These are phyloP conservation scores for Drosophila bunnanda DNA, from an alignment of 2,888 invertebrate genomes.

Conservation along the genomic window DNA sequence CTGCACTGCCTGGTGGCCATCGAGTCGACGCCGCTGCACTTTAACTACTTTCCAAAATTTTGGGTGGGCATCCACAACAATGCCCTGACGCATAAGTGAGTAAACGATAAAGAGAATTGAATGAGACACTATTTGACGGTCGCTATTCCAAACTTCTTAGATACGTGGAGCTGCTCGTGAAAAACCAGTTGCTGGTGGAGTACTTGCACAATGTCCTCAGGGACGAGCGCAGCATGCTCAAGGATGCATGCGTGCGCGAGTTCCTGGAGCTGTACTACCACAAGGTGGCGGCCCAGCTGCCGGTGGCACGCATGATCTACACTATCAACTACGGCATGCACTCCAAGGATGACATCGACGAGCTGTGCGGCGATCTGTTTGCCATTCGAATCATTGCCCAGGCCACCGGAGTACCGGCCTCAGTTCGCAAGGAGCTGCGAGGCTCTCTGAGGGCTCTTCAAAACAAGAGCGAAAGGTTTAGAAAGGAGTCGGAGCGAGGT, in stretches of 20 bases:
- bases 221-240: constrained; percentile 94
- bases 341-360: constrained; percentile 84
- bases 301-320: constrained; percentile 84
- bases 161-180: constrained; percentile 92
- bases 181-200: constrained; percentile 93
- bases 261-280: constrained; percentile 96
- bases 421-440: constrained; percentile 83
- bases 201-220: constrained; percentile 95
- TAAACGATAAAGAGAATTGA: constrained; percentile 3
- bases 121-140: neutral
- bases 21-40: constrained; percentile 94
- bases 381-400: constrained; percentile 85
- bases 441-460: constrained; percentile 82
- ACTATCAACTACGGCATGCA: constrained; percentile 84
- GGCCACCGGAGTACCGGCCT: constrained; percentile 83
- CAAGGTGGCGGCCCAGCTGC: constrained; percentile 86
- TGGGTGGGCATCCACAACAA: constrained; percentile 94
- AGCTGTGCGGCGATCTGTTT: constrained; percentile 84
- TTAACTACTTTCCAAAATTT: constrained; percentile 94
- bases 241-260: constrained; percentile 93
- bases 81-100: constrained; percentile 84
- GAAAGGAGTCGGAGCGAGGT: constrained; percentile 81
- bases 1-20: constrained; percentile 95
- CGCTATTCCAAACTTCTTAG: constrained; percentile 82
- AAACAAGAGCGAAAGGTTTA: constrained; percentile 80